Evolutionary conservation across 2,888 invertebrate genomes (phyloP), one percentile per base, ranked within the genome.

Genomic region (Synanthedon vespiformis): DNA sequence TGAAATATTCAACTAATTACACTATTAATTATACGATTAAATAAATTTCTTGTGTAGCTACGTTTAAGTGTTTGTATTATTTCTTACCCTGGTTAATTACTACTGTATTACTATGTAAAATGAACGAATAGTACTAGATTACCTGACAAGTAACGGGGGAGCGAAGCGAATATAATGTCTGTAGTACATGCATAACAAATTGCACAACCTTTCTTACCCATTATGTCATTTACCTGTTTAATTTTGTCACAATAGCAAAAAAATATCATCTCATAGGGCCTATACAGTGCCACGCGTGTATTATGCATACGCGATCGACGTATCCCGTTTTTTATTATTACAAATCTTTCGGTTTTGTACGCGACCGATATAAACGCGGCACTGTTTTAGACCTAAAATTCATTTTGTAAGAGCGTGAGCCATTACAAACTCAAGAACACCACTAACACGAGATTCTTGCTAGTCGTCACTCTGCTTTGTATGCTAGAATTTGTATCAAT

Each of bases 201-300:
- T 73, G 79, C 85, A 87, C 85, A 88, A 87, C 87, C 81, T 77
- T 78, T 78, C 68, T 76, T 83, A 84, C 79, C 80, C 81, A 80
- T 34, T 75, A 72, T 73, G 69, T 70, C 62, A 67, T 66, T 61
- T 72, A 79, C 77, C 72, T 80, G 78, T 79, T 77, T 44, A n/a
- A 13, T 44, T 44, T 44, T 44, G 44, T 44, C 14, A 44, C 13
- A 14, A 34, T 34, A 34, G 34, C 34, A 34, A 34, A 34, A 34
- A 34, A 34, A 34, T 34, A 8, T 34, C 34, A 34, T 34, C 34
- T 34, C 34, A 34, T 69, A 64, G 65, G 72, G 68, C 22, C 5
- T 22, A 22, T 22, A 22, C 22, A 22, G 22, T 22, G 22, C 22
- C 22, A 22, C 5, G 22, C 5, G 22, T 22, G 4, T 22, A 22